Conservation (phyloP, 2,113 vertebrate species). For the Gymnarchus niloticus region DNA sequence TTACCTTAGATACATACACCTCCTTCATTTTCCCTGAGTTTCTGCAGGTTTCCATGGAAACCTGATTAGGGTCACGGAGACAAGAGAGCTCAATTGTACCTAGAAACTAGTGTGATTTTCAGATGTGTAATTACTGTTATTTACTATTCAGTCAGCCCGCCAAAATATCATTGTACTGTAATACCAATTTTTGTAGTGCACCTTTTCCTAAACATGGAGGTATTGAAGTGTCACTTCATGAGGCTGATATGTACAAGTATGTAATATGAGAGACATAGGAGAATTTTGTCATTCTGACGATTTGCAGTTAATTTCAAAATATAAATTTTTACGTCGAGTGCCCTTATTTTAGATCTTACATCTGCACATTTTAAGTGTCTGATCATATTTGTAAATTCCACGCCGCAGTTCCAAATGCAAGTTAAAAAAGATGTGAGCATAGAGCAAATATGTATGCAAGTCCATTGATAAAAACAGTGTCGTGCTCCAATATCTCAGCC, state of each 20-base stretch:
- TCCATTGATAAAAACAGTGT: neutral
- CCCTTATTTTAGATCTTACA: neutral
- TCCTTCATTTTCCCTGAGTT: constrained; percentile 48
- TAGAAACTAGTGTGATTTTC: constrained; percentile 34
- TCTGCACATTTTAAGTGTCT: neutral
- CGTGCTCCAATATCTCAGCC: neutral
- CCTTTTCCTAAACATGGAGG: neutral
- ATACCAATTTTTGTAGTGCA: neutral
- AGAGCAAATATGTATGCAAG: neutral
- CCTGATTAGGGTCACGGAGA: constrained; percentile 55
- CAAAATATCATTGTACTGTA: neutral
- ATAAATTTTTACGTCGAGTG: neutral
- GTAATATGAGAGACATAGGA: neutral
- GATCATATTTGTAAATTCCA: neutral
- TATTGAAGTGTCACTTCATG: neutral
- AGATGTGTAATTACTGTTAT: constrained; percentile 39
- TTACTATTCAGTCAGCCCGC: constrained; percentile 18
- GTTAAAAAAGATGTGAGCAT: neutral
- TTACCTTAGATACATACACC: constrained; percentile 55
- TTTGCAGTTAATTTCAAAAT: neutral
- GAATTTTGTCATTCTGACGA: neutral
- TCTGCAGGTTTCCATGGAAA: constrained; percentile 54
- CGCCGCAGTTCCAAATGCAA: neutral
- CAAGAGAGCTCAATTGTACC: constrained; percentile 40
- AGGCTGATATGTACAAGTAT: neutral